phyloP scores from a whole-genome alignment of 2,113 vertebrate species.

The Ceratotherium simum region DNA sequence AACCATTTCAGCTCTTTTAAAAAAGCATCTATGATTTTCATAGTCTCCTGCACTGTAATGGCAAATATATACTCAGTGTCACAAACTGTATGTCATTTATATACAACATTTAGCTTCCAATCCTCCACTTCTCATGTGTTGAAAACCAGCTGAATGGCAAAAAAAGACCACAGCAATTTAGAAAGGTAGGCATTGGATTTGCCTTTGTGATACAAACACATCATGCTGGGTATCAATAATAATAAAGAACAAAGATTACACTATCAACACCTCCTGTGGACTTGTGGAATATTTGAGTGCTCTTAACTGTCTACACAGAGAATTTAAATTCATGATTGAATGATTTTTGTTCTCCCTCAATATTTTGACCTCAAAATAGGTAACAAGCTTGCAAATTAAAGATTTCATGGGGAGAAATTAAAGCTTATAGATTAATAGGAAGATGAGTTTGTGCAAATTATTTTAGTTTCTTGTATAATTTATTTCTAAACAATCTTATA shows the following conservation, averaged over 20 bases:
- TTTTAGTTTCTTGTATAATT: slow-evolving; percentile 4
- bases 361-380: neutral
- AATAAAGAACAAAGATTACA: neutral
- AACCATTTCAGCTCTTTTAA: neutral
- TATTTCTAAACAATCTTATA: neutral
- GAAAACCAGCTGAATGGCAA: neutral
- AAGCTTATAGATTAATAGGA: neutral
- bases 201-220: neutral
- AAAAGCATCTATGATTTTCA: neutral
- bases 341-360: neutral
- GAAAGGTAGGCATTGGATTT: neutral
- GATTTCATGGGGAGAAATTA: neutral
- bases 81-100: neutral
- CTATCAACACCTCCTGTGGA: neutral
- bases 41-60: neutral
- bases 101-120: neutral
- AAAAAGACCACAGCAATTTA: neutral
- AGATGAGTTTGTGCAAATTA: neutral
- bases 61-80: neutral
- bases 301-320: neutral
- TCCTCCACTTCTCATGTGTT: neutral
- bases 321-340: neutral
- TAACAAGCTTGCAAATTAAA: neutral
- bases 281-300: neutral
- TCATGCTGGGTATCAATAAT: neutral